Base-by-base conservation (phyloP, 2,888 invertebrate species). In the Callyntrura sp. region DNA sequence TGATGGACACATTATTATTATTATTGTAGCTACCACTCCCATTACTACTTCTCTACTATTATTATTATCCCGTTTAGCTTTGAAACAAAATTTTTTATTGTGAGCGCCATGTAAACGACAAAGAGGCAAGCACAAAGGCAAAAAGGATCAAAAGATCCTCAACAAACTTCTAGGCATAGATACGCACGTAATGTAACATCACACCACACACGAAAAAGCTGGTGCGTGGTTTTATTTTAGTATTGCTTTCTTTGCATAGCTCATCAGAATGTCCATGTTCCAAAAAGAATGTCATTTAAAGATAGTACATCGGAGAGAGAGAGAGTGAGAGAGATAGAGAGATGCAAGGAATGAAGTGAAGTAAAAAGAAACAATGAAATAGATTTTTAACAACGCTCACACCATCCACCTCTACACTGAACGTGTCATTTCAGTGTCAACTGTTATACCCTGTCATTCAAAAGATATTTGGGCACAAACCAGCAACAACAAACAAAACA, bases 351-450 rank as follows among this genome's bases (percentile, higher is more conserved):
- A 35, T 35, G 35, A 35, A 35, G 6, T 35, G 6, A 35, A 35
- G 6, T 4, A 35, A 6, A 35, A 35, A 60, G 17, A 20, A 57
- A 57, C n/a, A n/a, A 78, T 17, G 83, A 20, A 82, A 82, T 55
- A 28, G 35, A 57, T 55, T 84, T 84, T 84, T 70, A 12, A 20
- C 8, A 60, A 51, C 70, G 2, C 35, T 35, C 35, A 6, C 35
- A 35, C 35, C 35, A 35, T 35, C 35, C 35, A 2, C 17, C 79
- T 43, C 79, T 60, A 76, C 82, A 82, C 65, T 43, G 25, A 82
- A 73, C 81, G 85, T 85, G 85, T 79, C 86, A 78, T 65, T 35
- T 35, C 35, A 35, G 35, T 78, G 86, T 86, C 76, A 62, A 86
- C 65, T 35, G n/a, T 35, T 35, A 35, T 35, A 35, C 35, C 35